These are phyloP conservation scores for Cyanistes caeruleus DNA, from an alignment of 2,113 vertebrate species.

Conservation along the genomic window DNA sequence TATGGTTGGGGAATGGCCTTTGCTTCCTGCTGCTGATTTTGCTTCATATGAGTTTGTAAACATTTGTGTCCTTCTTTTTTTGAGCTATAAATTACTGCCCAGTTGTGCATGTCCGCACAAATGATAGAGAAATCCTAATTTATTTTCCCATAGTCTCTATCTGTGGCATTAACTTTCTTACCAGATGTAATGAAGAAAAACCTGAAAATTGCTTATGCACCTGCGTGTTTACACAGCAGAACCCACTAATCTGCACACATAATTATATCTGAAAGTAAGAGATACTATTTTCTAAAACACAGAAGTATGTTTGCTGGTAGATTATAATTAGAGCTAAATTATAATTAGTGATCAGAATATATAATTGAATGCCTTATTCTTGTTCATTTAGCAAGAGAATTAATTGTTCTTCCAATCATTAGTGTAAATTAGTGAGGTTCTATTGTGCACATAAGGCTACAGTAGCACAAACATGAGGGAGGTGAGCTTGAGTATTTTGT, in stretches of 20 bases:
- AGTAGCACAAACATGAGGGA: slow-evolving; percentile 55
- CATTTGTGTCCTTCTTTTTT: neutral
- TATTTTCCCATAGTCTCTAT: slow-evolving; percentile 30
- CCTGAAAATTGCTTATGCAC: slow-evolving; percentile 48
- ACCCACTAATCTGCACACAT: slow-evolving; percentile 57
- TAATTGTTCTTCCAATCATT: slow-evolving; percentile 54
- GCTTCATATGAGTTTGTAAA: slow-evolving; percentile 41
- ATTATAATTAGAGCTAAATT: slow-evolving; percentile 59
- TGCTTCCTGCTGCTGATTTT: slow-evolving; percentile 38
- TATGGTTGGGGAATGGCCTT: slow-evolving; percentile 12
- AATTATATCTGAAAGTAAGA: slow-evolving; percentile 49
- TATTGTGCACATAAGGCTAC: slow-evolving; percentile 34
- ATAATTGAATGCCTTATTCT: slow-evolving; percentile 67
- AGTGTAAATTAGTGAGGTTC: slow-evolving; percentile 62
- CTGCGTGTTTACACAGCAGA: slow-evolving; percentile 58
- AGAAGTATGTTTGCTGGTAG: slow-evolving; percentile 65
- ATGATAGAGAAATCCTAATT: slow-evolving; percentile 23
- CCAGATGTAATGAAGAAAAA: slow-evolving; percentile 60
- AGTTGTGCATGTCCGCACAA: neutral
- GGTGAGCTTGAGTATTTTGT: slow-evolving; percentile 31
- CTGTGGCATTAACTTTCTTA: slow-evolving; percentile 55
- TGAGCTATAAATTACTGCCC: slow-evolving; percentile 1
- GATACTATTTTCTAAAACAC: slow-evolving; percentile 59
- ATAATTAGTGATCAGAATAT: slow-evolving; percentile 51
- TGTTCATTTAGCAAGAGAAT: slow-evolving; percentile 37